Evolutionary conservation across 2,888 invertebrate genomes (phyloP).

Genomic region (Sarcophaga rosellei): DNA sequence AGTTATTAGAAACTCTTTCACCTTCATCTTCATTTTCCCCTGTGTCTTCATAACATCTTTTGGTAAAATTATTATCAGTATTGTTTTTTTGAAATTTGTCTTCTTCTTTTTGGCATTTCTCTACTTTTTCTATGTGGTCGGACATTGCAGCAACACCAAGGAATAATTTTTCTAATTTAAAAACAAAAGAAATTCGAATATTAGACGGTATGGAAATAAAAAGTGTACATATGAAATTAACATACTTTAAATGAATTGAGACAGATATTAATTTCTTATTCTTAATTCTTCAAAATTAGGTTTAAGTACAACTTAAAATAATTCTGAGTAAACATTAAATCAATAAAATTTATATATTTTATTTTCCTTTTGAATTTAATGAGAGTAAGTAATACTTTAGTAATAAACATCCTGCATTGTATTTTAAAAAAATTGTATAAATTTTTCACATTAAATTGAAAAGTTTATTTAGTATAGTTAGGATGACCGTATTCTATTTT

Average conservation of each 20-base stretch:
- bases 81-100: slow-evolving; percentile 11
- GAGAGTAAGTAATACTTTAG: too few species aligned
- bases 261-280: too few species aligned
- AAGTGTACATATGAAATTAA: neutral
- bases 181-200: neutral
- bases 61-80: neutral
- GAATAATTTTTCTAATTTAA: neutral
- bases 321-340: too few species aligned
- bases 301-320: too few species aligned
- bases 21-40: neutral
- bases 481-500: too few species aligned
- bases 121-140: slow-evolving; percentile 21
- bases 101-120: slow-evolving; percentile 13
- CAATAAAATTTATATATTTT: too few species aligned
- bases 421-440: too few species aligned
- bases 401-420: too few species aligned
- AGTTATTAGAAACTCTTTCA: slow-evolving; percentile 3
- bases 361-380: too few species aligned
- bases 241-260: neutral
- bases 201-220: neutral
- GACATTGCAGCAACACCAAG: slow-evolving; percentile 21
- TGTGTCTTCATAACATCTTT: neutral
- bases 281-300: too few species aligned
- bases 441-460: too few species aligned
- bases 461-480: too few species aligned